Conservation (phyloP, 2,113 vertebrate species). For the Caretta caretta region DNA sequence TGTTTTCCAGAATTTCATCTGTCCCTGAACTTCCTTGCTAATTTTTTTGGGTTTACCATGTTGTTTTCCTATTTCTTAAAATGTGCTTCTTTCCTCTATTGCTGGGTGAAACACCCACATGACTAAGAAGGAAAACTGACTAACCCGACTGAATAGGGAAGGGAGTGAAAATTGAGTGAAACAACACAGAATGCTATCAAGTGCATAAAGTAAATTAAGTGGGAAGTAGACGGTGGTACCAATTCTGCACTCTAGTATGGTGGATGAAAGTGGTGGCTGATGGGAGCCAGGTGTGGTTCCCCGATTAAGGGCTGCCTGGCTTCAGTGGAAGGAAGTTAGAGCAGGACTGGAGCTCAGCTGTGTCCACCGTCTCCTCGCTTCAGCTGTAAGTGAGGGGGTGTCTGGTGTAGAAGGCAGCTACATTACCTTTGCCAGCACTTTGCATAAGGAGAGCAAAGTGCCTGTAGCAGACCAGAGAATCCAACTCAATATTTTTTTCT, state of each 20-base stretch:
- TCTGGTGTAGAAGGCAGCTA: not conserved
- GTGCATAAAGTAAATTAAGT: not conserved
- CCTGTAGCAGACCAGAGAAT: not conserved
- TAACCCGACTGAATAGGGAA: not conserved
- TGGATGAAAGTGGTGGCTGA: not conserved
- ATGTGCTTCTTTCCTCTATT: not conserved
- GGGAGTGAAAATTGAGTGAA: not conserved
- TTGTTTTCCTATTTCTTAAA: not conserved
- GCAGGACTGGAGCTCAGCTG: not conserved
- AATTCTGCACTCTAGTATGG: not conserved
- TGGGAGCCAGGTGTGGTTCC: not conserved
- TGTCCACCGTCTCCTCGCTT: too few species aligned
- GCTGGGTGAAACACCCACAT: not conserved
- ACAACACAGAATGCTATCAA: not conserved
- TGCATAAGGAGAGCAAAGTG: not conserved
- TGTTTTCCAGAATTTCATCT: not conserved
- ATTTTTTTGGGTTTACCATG: not conserved
- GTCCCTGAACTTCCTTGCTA: not conserved
- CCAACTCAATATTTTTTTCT: not conserved
- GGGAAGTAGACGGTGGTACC: not conserved
- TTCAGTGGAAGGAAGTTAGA: not conserved
- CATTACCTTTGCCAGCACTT: not conserved
- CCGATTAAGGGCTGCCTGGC: not conserved
- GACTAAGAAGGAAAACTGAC: not conserved
- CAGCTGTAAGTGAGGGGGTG: not conserved